phyloP scores from a whole-genome alignment of 2,888 invertebrate genomes.

The Clepsis dumicolana region DNA sequence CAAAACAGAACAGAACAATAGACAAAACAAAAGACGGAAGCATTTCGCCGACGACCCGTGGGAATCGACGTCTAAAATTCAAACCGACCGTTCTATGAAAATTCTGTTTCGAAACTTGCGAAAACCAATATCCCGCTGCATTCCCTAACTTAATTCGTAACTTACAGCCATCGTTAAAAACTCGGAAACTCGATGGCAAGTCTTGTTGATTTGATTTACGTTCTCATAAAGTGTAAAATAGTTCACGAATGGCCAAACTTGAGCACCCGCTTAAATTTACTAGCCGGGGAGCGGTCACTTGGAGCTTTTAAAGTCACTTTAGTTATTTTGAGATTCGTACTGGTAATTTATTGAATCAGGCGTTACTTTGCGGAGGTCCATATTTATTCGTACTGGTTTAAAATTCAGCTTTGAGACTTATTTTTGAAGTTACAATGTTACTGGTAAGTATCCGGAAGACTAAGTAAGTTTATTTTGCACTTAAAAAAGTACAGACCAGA shows the following conservation, averaged over 20 bases:
- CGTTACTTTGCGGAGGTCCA: too few species aligned
- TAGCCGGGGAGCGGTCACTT: constrained; percentile 28
- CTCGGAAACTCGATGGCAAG: constrained; percentile 28
- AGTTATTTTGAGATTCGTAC: constrained; percentile 24
- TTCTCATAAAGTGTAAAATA: constrained; percentile 39
- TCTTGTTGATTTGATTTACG: constrained; percentile 43
- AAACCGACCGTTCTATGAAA: background rate
- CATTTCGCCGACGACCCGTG: background rate
- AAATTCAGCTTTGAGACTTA: constrained; percentile 18
- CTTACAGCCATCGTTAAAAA: constrained; percentile 34
- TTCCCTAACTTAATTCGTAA: constrained; percentile 24
- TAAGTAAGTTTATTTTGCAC: background rate
- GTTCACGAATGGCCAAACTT: constrained; percentile 36
- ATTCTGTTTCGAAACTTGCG: background rate
- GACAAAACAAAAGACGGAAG: background rate
- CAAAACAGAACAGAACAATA: background rate
- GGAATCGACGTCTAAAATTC: background rate
- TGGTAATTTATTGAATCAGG: too few species aligned
- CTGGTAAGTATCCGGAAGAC: background rate
- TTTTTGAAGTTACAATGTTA: background rate
- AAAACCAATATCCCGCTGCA: constrained; percentile 7
- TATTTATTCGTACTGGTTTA: too few species aligned
- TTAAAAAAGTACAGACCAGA: background rate
- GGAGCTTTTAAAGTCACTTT: constrained; percentile 30
- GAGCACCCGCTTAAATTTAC: constrained; percentile 32